Base-by-base conservation (phyloP, 2,113 vertebrate genomes). In the Rhinolophus sinicus region DNA sequence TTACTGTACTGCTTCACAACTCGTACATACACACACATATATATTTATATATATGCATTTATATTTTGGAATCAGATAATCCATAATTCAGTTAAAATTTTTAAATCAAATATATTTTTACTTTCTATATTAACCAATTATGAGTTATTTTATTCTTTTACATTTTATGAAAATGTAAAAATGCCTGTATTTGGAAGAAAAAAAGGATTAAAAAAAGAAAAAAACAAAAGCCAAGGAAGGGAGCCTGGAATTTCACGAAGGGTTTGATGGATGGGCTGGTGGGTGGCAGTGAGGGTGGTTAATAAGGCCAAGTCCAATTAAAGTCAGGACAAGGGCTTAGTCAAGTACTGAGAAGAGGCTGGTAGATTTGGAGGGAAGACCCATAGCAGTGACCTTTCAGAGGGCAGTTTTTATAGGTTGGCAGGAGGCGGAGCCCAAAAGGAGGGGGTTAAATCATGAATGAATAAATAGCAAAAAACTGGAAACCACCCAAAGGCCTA, bases 401-500 rank as follows among this genome's bases (percentile, higher is more conserved):
- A 72, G 77, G 88, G 94, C 85, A 91, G 88, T 76, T 94, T 95
- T 97, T 90, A 97, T 40, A 92, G 83, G 60, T 73, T 28, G 69
- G 78, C 64, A 65, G 75, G 76, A 91, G 95, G 96, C 16, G 8
- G 77, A 44, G 77, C 80, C 62, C 82, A 54, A 96, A 91, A 50
- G 65, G 56, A 78, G 38, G 11, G 76, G 84, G 82, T 72, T 88
- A 94, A 94, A 88, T 64, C 21, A 52, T 76, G 94, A 94, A 94
- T 90, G 88, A 92, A 90, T 92, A 92, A 95, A 94, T 60, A 92
- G 88, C 85, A 54, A 75, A 78, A 83, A 89, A 84, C 26, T 97
- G 97, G 97, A 97, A 96, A 56, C 44, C 30, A 84, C 96, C 97
- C 97, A 95, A 80, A 65, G 40, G 62, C 54, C 70, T 94, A 93